phyloP scores from a whole-genome alignment of 2,888 invertebrate species.

The Steinernema hermaphroditum region DNA sequence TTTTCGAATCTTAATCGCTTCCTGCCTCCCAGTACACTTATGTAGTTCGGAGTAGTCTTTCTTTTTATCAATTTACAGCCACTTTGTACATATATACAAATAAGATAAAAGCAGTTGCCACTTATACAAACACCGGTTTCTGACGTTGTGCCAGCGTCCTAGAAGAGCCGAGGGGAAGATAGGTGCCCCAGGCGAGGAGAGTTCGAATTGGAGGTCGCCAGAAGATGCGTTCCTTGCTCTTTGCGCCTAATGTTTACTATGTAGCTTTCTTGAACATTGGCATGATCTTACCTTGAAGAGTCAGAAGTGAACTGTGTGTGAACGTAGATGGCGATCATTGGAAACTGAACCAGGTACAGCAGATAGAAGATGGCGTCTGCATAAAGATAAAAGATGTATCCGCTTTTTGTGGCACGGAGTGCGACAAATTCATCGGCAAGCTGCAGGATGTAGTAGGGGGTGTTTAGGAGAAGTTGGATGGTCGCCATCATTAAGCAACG shows the following conservation, averaged over 20 bases:
- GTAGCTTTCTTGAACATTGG: too few species aligned
- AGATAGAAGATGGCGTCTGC: conserved; percentile 55
- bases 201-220: background rate
- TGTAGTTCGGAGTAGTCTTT: too few species aligned
- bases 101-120: too few species aligned
- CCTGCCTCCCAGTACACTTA: too few species aligned
- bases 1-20: too few species aligned
- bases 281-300: background rate
- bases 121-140: too few species aligned
- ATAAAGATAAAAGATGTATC: conserved; percentile 49
- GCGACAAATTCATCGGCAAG: conserved; percentile 53
- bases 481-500: conserved; percentile 58
- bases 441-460: conserved; percentile 57
- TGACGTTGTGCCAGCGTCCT: too few species aligned
- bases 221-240: background rate
- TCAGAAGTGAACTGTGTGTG: conserved; percentile 24
- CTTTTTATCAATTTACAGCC: too few species aligned
- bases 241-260: background rate
- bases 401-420: conserved; percentile 33
- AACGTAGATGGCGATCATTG: conserved; percentile 54
- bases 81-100: too few species aligned
- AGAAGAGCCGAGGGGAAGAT: too few species aligned
- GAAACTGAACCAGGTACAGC: conserved; percentile 56
- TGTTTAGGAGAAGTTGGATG: conserved; percentile 54
- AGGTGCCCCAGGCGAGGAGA: background rate